Percentiles rank a stretch among this genome's conserved stretches.
These are phyloP conservation scores for Odontomachus brunneus DNA, from an alignment of 1,140 invertebrate genomes.

Conservation along the genomic window DNA sequence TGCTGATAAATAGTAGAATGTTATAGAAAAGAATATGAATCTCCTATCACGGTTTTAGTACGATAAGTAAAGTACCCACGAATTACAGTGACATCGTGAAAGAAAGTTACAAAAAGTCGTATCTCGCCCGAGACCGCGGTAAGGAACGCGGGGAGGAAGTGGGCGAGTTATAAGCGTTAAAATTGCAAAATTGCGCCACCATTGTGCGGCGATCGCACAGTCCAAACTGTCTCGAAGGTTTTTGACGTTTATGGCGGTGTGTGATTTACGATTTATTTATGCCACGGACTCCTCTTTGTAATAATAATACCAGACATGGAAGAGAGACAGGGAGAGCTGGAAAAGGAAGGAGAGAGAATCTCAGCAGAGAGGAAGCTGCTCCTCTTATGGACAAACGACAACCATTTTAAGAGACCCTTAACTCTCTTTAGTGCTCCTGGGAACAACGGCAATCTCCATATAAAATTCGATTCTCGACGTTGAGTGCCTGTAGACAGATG, in stretches of 20 bases:
- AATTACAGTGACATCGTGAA: constrained; percentile 27
- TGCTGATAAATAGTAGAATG: not conserved
- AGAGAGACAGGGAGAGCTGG: constrained; percentile 33
- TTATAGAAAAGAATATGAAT: constrained; percentile 8
- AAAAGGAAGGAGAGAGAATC: constrained; percentile 31
- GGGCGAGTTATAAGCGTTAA: constrained; percentile 69
- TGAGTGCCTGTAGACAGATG: constrained; percentile 36
- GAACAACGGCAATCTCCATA: constrained; percentile 81
- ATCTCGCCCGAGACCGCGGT: constrained; percentile 18
- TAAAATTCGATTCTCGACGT: constrained; percentile 79
- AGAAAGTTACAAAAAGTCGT: constrained; percentile 22
- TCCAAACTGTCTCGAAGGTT: constrained; percentile 80
- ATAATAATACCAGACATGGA: constrained; percentile 76
- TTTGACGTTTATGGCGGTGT: constrained; percentile 79
- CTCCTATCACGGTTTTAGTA: not conserved
- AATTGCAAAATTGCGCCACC: constrained; percentile 73
- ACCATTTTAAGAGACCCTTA: constrained; percentile 80
- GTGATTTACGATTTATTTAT: constrained; percentile 85
- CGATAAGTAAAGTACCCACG: not conserved
- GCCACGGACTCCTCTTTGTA: constrained; percentile 78
- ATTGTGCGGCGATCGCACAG: constrained; percentile 72
- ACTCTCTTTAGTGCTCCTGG: constrained; percentile 80
- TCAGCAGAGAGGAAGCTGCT: constrained; percentile 69
- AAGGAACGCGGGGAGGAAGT: constrained; percentile 4
- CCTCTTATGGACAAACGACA: constrained; percentile 81